A percentile compares a stretch with the other conserved stretches of the same genome.
Evolutionary conservation across 2,888 invertebrate genomes (phyloP).

Genomic region (Stenoptilia bipunctidactyla): DNA sequence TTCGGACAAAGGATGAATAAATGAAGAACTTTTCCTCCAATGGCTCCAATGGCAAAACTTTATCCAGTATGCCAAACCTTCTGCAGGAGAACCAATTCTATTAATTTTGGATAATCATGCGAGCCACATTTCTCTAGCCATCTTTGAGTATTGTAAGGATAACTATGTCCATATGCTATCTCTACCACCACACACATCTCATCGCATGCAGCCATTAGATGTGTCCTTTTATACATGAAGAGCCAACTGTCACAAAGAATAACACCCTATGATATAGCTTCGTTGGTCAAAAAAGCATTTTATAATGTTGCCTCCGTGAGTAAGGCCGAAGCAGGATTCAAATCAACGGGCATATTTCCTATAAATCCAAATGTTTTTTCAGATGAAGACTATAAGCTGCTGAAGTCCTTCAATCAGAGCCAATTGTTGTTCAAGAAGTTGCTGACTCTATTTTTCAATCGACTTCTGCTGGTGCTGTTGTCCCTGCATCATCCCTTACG

Average conservation of each 20-base stretch:
- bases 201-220: constrained; percentile 18
- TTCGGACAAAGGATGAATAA: constrained; percentile 6
- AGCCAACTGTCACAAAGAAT: constrained; percentile 3
- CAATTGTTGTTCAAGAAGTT: constrained; percentile 11
- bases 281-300: constrained; percentile 9
- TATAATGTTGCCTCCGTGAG: constrained; percentile 7
- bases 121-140: constrained; percentile 19
- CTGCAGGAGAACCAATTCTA: constrained; percentile 15
- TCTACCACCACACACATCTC: constrained; percentile 19
- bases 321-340: constrained; percentile 8
- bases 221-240: neutral
- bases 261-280: constrained; percentile 8
- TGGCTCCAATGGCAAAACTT: constrained; percentile 31
- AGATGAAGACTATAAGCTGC: constrained; percentile 14
- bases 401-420: constrained; percentile 14
- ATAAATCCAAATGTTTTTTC: constrained; percentile 17
- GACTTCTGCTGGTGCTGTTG: constrained; percentile 6
- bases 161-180: constrained; percentile 17
- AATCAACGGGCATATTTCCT: constrained; percentile 9
- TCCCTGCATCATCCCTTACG: neutral
- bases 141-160: constrained; percentile 18
- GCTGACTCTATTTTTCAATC: neutral
- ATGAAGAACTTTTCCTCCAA: constrained; percentile 10
- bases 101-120: constrained; percentile 24
- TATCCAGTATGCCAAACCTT: constrained; percentile 14